Evolutionary conservation across 2,888 invertebrate genomes (phyloP).

Genomic region (Drosophila conformis): DNA sequence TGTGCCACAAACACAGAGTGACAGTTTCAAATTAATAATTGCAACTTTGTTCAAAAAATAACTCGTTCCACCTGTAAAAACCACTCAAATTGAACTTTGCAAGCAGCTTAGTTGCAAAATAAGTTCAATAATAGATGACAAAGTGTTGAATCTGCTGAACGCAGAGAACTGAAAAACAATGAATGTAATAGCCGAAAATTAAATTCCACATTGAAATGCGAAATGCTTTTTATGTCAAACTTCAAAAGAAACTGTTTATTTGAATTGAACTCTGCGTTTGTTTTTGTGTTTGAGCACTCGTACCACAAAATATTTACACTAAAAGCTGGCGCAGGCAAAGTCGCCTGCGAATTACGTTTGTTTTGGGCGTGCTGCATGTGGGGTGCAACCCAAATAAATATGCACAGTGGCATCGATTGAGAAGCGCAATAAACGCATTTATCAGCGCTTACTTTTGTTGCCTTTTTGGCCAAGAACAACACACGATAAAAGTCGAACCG

Average conservation of each 20-base stretch:
- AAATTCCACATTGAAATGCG: not conserved
- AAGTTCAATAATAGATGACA: not conserved
- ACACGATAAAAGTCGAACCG: constrained; percentile 33
- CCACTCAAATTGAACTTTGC: not conserved
- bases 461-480: constrained; percentile 43
- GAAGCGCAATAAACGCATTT: constrained; percentile 76
- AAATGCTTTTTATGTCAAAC: not conserved
- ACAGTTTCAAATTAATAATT: not conserved
- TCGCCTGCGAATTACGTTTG: constrained; percentile 2
- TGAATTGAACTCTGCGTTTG: not conserved
- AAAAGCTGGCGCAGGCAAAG: constrained; percentile 19
- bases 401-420: constrained; percentile 54
- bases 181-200: not conserved
- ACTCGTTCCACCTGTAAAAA: not conserved
- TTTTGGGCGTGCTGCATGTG: not conserved
- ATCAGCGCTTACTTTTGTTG: constrained; percentile 54
- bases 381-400: constrained; percentile 43
- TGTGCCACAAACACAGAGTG: too few species aligned
- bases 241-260: not conserved
- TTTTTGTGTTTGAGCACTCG: not conserved
- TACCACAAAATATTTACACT: constrained; percentile 6
- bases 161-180: not conserved
- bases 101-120: not conserved
- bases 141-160: not conserved
- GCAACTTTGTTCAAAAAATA: not conserved